Conservation (phyloP, 2,888 invertebrate genomes). For the Polylopha cassiicola region DNA sequence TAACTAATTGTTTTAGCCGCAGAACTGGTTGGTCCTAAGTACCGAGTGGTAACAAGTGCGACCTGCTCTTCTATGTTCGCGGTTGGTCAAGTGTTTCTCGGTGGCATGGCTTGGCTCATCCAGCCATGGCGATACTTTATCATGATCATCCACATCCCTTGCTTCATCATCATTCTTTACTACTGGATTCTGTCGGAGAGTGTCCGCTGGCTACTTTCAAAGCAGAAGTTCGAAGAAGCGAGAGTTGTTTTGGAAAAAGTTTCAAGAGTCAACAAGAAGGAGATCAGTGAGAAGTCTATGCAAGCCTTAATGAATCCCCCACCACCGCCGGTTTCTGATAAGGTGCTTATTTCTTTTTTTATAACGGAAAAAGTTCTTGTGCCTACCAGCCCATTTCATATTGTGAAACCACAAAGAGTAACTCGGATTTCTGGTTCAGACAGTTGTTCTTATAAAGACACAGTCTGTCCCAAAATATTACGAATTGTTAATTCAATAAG, state of each 20-base stretch:
- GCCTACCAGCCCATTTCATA: no score
- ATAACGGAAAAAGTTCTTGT: background rate
- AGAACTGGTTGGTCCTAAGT: constrained; percentile 85
- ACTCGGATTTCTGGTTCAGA: no score
- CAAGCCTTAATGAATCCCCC: constrained; percentile 60
- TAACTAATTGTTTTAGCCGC: constrained; percentile 69
- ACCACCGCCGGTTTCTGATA: constrained; percentile 10
- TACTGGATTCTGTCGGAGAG: constrained; percentile 82
- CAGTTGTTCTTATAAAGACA: no score
- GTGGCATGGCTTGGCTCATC: constrained; percentile 80
- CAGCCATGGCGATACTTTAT: constrained; percentile 83
- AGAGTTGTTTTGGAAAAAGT: constrained; percentile 77
- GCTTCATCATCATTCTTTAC: constrained; percentile 80
- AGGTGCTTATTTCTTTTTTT: background rate
- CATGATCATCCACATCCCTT: constrained; percentile 81
- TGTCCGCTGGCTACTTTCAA: constrained; percentile 85
- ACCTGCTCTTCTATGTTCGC: constrained; percentile 83
- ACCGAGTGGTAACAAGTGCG: constrained; percentile 83
- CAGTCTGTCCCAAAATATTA: no score
- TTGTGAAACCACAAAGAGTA: no score
- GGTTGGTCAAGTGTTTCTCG: constrained; percentile 82
- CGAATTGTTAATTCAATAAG: no score
- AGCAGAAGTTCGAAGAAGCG: constrained; percentile 79
- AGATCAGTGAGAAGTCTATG: constrained; percentile 74
- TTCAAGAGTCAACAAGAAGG: constrained; percentile 78